phyloP scores from a whole-genome alignment of 1,140 invertebrate species.

The Trachelipus rathkii region DNA sequence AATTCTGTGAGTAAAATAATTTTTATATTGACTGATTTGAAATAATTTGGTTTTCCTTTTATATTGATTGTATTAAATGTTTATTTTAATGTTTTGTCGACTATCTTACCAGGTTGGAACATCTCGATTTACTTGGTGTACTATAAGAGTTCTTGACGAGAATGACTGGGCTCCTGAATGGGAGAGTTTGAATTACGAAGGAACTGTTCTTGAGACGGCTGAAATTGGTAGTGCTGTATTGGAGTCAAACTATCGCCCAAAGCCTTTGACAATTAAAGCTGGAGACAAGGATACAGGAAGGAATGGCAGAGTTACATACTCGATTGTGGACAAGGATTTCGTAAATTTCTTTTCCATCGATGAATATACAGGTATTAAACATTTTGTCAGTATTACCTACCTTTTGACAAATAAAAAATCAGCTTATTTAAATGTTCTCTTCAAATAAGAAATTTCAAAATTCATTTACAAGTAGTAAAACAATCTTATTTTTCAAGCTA shows the following conservation, averaged over 20 bases:
- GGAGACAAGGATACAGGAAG: slow-evolving; percentile 78
- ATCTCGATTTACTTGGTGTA: slow-evolving; percentile 30
- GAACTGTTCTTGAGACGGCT: slow-evolving; percentile 73
- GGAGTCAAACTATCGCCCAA: background rate
- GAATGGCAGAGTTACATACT: slow-evolving; percentile 75
- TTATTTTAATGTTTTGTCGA: background rate
- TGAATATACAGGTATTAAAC: slow-evolving; percentile 31
- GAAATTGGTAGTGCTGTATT: slow-evolving; percentile 61
- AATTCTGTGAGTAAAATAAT: background rate
- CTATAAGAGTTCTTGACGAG: slow-evolving; percentile 40
- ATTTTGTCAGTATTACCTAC: background rate
- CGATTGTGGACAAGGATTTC: slow-evolving; percentile 64
- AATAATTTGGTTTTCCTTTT: background rate
- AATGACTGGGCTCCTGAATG: slow-evolving; percentile 44
- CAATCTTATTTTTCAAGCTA: no score
- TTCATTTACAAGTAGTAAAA: no score
- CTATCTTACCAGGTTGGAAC: slow-evolving; percentile 29
- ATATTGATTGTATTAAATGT: background rate
- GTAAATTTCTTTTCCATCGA: slow-evolving; percentile 42
- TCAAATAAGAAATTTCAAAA: no score
- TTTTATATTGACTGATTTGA: background rate
- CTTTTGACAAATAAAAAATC: no score
- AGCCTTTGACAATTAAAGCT: slow-evolving; percentile 65
- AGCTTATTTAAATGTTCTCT: no score
- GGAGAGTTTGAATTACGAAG: slow-evolving; percentile 53